These are phyloP conservation scores for Arvicanthis niloticus DNA, from an alignment of 2,113 vertebrate genomes.

Conservation along the genomic window DNA sequence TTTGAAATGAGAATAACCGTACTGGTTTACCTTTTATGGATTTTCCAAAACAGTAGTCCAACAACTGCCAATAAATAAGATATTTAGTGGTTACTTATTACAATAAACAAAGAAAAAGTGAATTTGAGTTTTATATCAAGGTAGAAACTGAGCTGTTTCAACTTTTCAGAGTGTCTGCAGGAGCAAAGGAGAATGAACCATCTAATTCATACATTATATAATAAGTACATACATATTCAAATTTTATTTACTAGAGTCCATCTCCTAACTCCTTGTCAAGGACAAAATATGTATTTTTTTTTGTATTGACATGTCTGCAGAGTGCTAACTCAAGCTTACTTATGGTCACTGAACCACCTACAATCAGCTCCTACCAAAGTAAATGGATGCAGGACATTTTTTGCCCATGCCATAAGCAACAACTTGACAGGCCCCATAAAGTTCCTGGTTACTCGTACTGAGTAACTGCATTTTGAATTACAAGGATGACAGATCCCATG, in stretches of 20 bases:
- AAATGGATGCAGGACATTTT: constrained; percentile 53
- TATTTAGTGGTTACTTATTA: background rate
- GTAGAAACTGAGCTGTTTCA: constrained; percentile 15
- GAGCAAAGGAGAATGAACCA: background rate
- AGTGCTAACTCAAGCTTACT: constrained; percentile 15
- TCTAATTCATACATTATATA: constrained; percentile 7
- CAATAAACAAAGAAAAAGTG: constrained; percentile 40
- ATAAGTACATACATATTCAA: constrained; percentile 18
- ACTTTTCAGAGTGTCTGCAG: background rate
- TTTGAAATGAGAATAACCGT: constrained; percentile 25
- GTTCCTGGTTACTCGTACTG: constrained; percentile 64
- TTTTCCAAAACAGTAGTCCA: constrained; percentile 20
- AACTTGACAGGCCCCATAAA: constrained; percentile 53
- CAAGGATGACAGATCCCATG: constrained; percentile 62
- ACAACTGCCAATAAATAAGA: background rate
- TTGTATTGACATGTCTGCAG: constrained; percentile 40
- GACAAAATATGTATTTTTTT: constrained; percentile 59
- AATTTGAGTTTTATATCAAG: constrained; percentile 24
- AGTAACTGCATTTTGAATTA: constrained; percentile 77
- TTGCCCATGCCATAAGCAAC: constrained; percentile 59
- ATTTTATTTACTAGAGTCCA: constrained; percentile 60
- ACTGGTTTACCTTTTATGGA: constrained; percentile 7
- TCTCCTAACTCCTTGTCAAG: constrained; percentile 37
- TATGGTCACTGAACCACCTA: constrained; percentile 17
- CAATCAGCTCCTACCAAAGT: constrained; percentile 26